Evolutionary conservation across 53 echinoderm and acorn worm genomes (phyloP).

Genomic region (Hippasteria phrygiana): DNA sequence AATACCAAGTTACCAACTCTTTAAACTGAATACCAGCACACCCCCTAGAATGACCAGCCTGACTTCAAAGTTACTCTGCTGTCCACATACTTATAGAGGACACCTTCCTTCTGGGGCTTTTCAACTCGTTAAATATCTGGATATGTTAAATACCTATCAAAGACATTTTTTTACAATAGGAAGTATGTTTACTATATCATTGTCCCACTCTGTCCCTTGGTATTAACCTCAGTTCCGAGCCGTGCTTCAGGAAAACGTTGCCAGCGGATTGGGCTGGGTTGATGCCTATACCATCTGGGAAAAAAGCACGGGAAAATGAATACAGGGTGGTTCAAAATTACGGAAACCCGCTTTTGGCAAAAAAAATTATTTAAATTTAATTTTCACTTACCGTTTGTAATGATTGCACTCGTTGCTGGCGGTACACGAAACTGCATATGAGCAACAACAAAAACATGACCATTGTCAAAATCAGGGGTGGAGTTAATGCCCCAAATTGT

Average conservation of each 20-base stretch:
- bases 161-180: not conserved
- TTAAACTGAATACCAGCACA: too few relatives aligned
- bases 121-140: too few relatives aligned
- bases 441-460: constrained; percentile 20
- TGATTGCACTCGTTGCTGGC: constrained; percentile 97
- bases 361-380: not conserved
- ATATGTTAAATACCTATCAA: not conserved
- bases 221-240: constrained; percentile 93
- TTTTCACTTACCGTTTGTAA: constrained; percentile 87
- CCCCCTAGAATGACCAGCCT: too few relatives aligned
- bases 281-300: constrained; percentile 94
- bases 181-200: not conserved
- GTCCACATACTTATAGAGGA: too few relatives aligned
- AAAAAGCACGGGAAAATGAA: not conserved
- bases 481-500: not conserved
- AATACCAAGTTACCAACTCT: too few relatives aligned
- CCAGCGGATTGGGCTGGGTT: constrained; percentile 97
- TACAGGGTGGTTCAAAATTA: too few relatives aligned
- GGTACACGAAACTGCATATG: constrained; percentile 84
- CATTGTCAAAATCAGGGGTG: not conserved
- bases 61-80: too few relatives aligned
- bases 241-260: constrained; percentile 96
- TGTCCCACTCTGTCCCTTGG: constrained; percentile 91
- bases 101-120: too few relatives aligned
- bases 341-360: too few relatives aligned